Evolutionary conservation across 2,113 vertebrate genomes (phyloP), one percentile per base, ranked within the genome.

Genomic region (Pygathrix nemaeus): DNA sequence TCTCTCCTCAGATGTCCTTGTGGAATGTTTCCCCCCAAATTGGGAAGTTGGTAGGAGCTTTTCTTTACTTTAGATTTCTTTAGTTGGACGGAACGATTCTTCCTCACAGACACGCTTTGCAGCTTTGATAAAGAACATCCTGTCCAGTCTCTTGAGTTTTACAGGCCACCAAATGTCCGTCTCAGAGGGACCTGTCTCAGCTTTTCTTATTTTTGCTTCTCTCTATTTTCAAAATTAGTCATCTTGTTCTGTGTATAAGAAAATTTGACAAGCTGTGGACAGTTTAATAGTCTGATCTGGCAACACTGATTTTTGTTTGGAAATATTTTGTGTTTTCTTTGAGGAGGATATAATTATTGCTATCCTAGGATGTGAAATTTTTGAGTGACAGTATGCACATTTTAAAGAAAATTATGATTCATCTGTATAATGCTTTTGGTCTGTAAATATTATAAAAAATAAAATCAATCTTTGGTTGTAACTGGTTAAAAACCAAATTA

Each of bases 361-460:
- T 85, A 86, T 79, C 85, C 88, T 95, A 96, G 96, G 97, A 97
- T 97, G 98, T 99, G 98, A 98, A 98, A 61, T 55, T 96, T 98
- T 96, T 97, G 98, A 68, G 45, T 95, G 96, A 85, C 82, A 97
- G 90, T 98, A 96, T 98, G 59, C 80, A 95, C 91, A 98, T 96
- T 96, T 97, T 94, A 97, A 86, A 93, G 38, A 94, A 94, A 83
- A 72, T 97, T 43, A 88, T 96, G 97, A 98, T 96, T 97, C 88
- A 97, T 88, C 70, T 98, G 23, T 97, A 98, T 98, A 98, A 98
- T 95, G 86, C 97, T 90, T 72, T 97, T 89, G 93, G 85, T 95
- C 96, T 98, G 95, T 97, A 98, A 97, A 98, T 93, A 98, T 85
- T 89, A 40, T 90, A 75, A 96, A 93, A 98, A 99, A 99, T 99